Conservation (phyloP, 2,113 vertebrate genomes). For the Ceratotherium simum region DNA sequence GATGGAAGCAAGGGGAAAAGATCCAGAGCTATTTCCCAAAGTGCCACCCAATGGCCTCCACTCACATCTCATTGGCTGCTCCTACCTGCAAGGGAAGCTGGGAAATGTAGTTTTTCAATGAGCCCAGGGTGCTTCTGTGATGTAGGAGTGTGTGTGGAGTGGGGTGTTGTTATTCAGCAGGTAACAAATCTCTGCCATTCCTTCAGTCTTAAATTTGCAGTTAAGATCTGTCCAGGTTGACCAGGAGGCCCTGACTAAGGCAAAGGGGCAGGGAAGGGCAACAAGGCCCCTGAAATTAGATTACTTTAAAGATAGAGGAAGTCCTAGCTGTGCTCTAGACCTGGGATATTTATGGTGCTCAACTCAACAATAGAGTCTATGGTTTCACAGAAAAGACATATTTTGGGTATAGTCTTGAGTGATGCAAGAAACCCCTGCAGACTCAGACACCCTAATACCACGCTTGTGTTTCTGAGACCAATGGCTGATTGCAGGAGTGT, state of each 20-base stretch:
- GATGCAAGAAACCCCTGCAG: not conserved
- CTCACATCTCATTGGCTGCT: not conserved
- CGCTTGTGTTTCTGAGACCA: not conserved
- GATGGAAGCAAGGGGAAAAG: not conserved
- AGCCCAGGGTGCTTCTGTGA: not conserved
- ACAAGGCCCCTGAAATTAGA: not conserved
- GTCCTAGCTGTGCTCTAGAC: not conserved
- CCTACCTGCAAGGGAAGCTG: not conserved
- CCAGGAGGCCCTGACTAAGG: not conserved
- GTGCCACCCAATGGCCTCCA: not conserved
- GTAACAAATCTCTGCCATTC: not conserved
- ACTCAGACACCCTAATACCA: not conserved
- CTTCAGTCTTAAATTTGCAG: not conserved
- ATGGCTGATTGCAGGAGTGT: not conserved
- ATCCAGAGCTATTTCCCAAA: not conserved
- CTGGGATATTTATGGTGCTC: not conserved
- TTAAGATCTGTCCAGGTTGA: not conserved
- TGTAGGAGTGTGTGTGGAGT: not conserved
- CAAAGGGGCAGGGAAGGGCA: not conserved
- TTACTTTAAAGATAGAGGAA: not conserved
- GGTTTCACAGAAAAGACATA: not conserved
- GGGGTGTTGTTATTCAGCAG: not conserved
- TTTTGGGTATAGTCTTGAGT: not conserved
- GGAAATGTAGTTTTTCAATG: not conserved
- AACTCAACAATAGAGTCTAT: not conserved